These are phyloP conservation scores for Herpetotheres cachinnans DNA, from an alignment of 2,113 vertebrate species.

Conservation along the genomic window DNA sequence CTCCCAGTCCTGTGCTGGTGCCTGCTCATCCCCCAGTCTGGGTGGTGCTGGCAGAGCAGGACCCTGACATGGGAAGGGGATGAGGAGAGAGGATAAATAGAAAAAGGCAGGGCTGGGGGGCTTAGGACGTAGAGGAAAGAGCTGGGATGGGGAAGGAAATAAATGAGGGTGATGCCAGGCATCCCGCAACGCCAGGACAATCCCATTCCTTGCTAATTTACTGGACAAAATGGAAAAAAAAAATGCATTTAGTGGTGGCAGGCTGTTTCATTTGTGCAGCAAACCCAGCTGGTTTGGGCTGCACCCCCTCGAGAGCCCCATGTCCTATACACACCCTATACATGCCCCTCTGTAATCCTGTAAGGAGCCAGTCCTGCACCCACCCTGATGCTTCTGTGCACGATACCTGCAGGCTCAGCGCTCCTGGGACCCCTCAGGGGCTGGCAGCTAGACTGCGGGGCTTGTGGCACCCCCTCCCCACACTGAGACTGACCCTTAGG, in stretches of 20 bases:
- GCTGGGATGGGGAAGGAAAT: neutral
- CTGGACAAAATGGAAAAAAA: neutral
- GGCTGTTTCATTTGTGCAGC: neutral
- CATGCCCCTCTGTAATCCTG: accelerated
- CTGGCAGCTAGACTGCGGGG: neutral
- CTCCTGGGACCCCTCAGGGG: neutral
- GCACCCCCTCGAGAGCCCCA: accelerated
- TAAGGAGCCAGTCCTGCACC: neutral
- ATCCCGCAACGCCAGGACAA: neutral
- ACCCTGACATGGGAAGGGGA: neutral
- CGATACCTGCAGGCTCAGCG: neutral
- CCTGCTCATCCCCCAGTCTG: neutral
- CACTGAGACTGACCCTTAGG: neutral
- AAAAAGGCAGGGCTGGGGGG: too few relatives aligned
- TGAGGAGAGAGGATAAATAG: neutral
- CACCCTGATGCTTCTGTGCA: neutral
- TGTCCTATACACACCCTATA: neutral
- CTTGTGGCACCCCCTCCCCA: neutral
- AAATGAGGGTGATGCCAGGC: neutral
- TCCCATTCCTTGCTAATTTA: neutral
- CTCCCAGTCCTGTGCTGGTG: neutral
- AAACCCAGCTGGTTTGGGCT: neutral
- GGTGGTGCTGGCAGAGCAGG: neutral
- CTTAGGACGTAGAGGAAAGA: neutral
- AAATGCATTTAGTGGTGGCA: neutral